These are phyloP conservation scores for Chascanopsetta lugubris DNA, from an alignment of 2,113 vertebrate genomes.

Conservation along the genomic window DNA sequence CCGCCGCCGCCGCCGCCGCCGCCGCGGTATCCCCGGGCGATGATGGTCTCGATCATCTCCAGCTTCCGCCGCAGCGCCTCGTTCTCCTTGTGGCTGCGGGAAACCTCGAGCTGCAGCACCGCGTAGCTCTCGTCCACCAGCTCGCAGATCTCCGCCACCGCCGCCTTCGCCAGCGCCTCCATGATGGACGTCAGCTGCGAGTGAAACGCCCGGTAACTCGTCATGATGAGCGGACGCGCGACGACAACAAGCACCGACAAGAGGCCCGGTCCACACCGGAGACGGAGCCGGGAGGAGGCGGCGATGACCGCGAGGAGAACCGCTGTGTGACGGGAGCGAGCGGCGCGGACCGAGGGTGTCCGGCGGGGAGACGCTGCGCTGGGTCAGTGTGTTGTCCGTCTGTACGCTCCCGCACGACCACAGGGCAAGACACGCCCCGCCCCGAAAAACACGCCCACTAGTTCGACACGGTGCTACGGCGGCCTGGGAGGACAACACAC, in stretches of 20 bases:
- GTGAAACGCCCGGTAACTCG: slow-evolving; percentile 55
- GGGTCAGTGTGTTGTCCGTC: slow-evolving; percentile 33
- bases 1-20: not conserved
- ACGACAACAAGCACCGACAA: accelerated
- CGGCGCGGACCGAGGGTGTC: not conserved
- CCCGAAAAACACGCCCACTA: slow-evolving; percentile 25
- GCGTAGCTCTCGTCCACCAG: slow-evolving; percentile 70
- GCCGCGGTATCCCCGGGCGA: slow-evolving; percentile 57
- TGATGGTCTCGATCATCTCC: slow-evolving; percentile 65
- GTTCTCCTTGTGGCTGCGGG: slow-evolving; percentile 68
- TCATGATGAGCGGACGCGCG: slow-evolving; percentile 40
- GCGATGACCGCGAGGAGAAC: accelerated
- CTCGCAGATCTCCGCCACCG: slow-evolving; percentile 73
- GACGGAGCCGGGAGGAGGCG: not conserved
- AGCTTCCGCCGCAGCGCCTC: slow-evolving; percentile 68
- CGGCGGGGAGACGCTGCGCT: slow-evolving; percentile 5
- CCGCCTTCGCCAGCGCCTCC: slow-evolving; percentile 71
- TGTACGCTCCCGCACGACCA: too few species aligned
- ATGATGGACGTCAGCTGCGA: slow-evolving; percentile 71
- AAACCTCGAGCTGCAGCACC: slow-evolving; percentile 55
- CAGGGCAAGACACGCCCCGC: not conserved
- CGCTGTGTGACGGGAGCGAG: not conserved
- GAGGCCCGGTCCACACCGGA: not conserved
- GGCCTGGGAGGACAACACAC: too few species aligned
- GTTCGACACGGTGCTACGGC: too few species aligned